Evolutionary conservation across 2,888 invertebrate genomes (phyloP).

Genomic region (Mylabris sibirica): DNA sequence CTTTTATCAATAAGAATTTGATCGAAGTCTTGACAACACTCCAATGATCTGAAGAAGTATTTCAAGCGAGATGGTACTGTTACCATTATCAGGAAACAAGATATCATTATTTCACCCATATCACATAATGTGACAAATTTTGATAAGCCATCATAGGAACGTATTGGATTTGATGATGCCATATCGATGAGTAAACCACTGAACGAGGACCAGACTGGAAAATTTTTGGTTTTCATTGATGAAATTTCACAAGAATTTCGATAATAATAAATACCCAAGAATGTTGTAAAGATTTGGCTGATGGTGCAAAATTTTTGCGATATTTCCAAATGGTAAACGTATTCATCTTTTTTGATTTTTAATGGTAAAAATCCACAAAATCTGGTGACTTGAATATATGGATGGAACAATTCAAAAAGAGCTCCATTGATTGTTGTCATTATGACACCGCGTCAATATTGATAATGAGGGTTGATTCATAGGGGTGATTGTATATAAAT

Average conservation of each 20-base stretch:
- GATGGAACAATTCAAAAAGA: too few species aligned
- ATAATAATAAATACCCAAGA: too few species aligned
- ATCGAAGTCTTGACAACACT: constrained; percentile 20
- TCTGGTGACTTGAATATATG: too few species aligned
- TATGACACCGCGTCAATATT: too few species aligned
- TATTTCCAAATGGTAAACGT: too few species aligned
- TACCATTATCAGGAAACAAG: constrained; percentile 15
- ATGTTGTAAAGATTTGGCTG: background rate
- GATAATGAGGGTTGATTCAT: too few species aligned
- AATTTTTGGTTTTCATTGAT: background rate
- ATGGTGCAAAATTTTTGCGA: too few species aligned
- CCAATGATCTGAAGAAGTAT: constrained; percentile 14
- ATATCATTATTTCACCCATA: constrained; percentile 18
- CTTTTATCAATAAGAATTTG: background rate
- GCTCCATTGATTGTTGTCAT: too few species aligned
- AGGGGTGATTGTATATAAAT: too few species aligned
- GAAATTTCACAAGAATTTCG: constrained; percentile 4
- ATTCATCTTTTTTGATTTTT: too few species aligned
- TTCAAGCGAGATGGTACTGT: constrained; percentile 15
- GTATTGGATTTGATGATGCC: background rate
- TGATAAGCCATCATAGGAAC: constrained; percentile 1
- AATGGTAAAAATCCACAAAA: too few species aligned
- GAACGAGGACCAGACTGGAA: constrained; percentile 12
- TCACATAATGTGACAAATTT: constrained; percentile 20
- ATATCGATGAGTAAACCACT: constrained; percentile 19